Conservation (phyloP, 2,888 invertebrate genomes). For the Cheilosia vernalis region DNA sequence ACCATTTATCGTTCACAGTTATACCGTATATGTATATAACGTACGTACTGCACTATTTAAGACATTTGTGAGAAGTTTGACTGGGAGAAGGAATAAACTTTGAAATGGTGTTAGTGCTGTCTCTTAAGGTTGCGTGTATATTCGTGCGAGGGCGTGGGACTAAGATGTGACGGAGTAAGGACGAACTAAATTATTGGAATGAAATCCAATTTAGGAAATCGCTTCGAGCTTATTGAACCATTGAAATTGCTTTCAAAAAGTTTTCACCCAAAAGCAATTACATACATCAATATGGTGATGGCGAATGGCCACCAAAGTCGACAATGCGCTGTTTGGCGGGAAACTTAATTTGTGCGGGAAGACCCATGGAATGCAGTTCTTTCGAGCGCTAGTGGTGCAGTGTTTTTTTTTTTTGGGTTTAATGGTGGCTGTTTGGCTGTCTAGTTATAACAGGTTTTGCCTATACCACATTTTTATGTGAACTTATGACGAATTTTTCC, state of each 20-base stretch:
- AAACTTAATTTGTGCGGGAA: neutral
- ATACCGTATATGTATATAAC: conserved; percentile 48
- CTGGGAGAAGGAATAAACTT: conserved; percentile 28
- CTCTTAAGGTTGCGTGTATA: neutral
- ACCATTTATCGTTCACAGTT: conserved; percentile 54
- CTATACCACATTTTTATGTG: no score
- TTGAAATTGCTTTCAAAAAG: conserved; percentile 72
- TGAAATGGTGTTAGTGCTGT: conserved; percentile 39
- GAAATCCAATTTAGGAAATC: conserved; percentile 71
- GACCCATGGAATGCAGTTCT: neutral
- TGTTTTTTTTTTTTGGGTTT: no score
- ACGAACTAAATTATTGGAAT: conserved; percentile 67
- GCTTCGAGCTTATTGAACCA: conserved; percentile 73
- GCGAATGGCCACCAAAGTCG: conserved; percentile 24
- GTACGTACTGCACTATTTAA: conserved; percentile 8
- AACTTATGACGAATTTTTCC: no score
- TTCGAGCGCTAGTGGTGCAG: no score
- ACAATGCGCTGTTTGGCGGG: conserved; percentile 14
- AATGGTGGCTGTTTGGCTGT: no score
- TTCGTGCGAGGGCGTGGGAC: neutral
- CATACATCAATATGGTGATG: conserved; percentile 61
- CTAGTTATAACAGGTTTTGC: no score
- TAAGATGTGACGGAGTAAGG: conserved; percentile 48
- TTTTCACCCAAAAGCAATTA: conserved; percentile 71
- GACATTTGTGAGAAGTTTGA: conserved; percentile 33